Evolutionary conservation across 2,888 invertebrate genomes (phyloP).

Genomic region (Aphrophora alni): DNA sequence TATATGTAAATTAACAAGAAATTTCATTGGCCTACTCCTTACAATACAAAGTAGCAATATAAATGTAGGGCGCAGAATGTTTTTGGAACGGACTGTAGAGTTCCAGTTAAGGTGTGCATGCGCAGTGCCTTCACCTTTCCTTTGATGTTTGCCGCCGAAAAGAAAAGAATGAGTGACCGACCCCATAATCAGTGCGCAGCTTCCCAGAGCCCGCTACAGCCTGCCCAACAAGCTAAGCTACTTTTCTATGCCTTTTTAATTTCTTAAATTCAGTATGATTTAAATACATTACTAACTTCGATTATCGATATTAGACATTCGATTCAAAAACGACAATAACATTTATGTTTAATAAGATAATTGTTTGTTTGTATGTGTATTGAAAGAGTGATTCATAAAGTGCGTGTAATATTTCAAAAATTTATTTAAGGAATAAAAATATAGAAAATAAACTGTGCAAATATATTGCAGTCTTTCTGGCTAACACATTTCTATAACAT

Average conservation of each 20-base stretch:
- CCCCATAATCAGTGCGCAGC: constrained; percentile 36
- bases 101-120: constrained; percentile 40
- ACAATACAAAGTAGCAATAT: neutral
- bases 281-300: neutral
- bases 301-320: neutral
- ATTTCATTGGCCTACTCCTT: no score
- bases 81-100: constrained; percentile 38
- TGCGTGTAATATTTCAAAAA: no score
- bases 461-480: no score
- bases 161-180: constrained; percentile 37
- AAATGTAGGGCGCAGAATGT: constrained; percentile 24
- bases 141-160: constrained; percentile 43
- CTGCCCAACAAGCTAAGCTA: neutral
- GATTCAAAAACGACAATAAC: constrained; percentile 4
- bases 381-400: no score
- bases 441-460: no score
- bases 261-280: neutral
- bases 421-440: no score
- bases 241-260: neutral
- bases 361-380: no score
- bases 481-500: no score
- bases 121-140: constrained; percentile 39
- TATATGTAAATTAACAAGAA: no score
- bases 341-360: neutral
- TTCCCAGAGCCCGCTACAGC: neutral